Conservation (phyloP, 2,888 invertebrate species). For the Amorpha juglandis region DNA sequence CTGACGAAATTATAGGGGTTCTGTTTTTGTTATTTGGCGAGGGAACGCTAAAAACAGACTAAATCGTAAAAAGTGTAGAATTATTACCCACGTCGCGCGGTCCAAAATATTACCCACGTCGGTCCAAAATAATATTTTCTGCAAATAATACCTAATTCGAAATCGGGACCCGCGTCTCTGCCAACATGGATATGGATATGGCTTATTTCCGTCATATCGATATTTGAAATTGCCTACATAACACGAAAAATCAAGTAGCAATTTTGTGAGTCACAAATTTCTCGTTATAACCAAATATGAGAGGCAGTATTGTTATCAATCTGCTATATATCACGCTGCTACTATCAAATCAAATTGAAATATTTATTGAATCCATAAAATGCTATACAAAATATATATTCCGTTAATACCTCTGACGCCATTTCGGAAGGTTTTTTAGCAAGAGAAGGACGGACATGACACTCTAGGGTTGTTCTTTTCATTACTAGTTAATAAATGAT, state of each 20-base stretch:
- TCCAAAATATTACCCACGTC: not conserved
- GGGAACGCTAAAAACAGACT: not conserved
- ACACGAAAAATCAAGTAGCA: conserved; percentile 19
- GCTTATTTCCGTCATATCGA: conserved; percentile 8
- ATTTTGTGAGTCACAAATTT: not conserved
- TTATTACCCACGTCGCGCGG: not conserved
- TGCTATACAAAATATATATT: no score
- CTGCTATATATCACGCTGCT: no score
- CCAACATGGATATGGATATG: conserved; percentile 3
- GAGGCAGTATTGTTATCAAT: no score
- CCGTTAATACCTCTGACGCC: no score
- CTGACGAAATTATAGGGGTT: no score
- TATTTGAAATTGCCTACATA: not conserved
- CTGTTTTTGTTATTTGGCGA: no score
- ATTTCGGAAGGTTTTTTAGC: no score
- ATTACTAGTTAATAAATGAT: no score
- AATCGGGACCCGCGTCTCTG: conserved; percentile 7
- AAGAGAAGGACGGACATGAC: no score
- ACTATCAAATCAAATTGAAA: no score
- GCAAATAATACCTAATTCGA: conserved; percentile 6
- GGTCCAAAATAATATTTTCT: not conserved
- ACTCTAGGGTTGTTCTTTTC: no score
- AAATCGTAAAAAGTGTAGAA: not conserved
- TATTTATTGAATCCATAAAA: no score
- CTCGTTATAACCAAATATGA: conserved; percentile 27